Conservation (phyloP, 2,113 vertebrate species). For the Pluvianellus socialis region DNA sequence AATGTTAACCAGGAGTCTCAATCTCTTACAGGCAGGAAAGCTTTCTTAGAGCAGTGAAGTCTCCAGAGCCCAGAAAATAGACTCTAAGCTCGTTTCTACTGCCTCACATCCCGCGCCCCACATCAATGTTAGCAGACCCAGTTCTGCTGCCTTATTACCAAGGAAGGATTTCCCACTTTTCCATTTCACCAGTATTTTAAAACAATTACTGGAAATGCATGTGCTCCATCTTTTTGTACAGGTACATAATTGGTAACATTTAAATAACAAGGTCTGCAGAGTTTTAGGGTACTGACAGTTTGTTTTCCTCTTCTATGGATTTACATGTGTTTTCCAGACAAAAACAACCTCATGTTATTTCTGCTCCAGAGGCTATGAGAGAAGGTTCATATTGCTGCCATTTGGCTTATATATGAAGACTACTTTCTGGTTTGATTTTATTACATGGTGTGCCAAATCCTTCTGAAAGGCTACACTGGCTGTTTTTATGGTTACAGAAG, state of each 20-base stretch:
- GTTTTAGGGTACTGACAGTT: background rate
- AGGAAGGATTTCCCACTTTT: background rate
- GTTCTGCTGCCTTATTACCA: background rate
- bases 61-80: background rate
- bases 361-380: background rate
- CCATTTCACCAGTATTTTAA: background rate
- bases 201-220: background rate
- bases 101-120: fast-evolving
- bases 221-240: background rate
- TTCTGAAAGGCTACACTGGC: background rate
- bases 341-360: background rate
- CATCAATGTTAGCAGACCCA: background rate
- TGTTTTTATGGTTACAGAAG: background rate
- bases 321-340: background rate
- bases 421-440: background rate
- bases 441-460: background rate
- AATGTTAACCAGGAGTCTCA: background rate
- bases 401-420: background rate
- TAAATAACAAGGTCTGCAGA: background rate
- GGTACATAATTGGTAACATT: background rate
- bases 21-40: background rate
- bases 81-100: background rate
- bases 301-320: background rate
- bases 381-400: background rate
- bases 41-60: background rate